Base-by-base conservation (phyloP, 2,888 invertebrate genomes). In the Drosophila phalerata region DNA sequence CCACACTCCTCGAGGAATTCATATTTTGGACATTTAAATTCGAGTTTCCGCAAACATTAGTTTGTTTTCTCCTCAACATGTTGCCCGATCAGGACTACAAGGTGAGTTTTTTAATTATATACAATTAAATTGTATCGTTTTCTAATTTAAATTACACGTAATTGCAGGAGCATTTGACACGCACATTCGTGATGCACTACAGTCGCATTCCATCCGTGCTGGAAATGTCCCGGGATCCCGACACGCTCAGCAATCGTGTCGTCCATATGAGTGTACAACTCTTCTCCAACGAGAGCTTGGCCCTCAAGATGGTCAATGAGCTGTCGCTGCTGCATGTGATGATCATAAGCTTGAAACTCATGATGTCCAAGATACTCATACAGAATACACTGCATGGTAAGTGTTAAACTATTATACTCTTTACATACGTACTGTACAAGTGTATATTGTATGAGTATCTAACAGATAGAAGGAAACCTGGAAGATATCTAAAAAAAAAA, bases 21-120 rank as follows among this genome's bases (percentile, higher is more conserved):
- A 97, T 99, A 82, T 99, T 99, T 93, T 99, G 99, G 99, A 98
- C 98, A 22, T 98, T 99, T 70, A 97, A 97, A 91, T 98, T 97
- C 92, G 98, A 99, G 93, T 99, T 99, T 93, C 99, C 99, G 0
- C 98, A 99, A 93, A 98, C 98, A 91, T 95, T 99, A 63, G 98
- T 99, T 57, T 99, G 98, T 90, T 95, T 99, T 78, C 93, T 99
- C 70, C 94, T 99, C 58, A 98, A 98, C 91, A 97, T 99, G 96
- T 93, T 99, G 88, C 98, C 98, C 2, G 98, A 98, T 93, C 96
- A 97, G 77, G 96, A 97, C 88, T 99, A 98, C 91, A 99, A 99
- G 94, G 97, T 96, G 11, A 13, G 37, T 15, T 11, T 17, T 17
- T 11, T 2, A 19, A 19, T 19, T 38, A 6, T 25, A 9, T 6